These are phyloP conservation scores for Cyanocitta stelleri DNA, from an alignment of 2,113 vertebrate genomes.

Conservation along the genomic window DNA sequence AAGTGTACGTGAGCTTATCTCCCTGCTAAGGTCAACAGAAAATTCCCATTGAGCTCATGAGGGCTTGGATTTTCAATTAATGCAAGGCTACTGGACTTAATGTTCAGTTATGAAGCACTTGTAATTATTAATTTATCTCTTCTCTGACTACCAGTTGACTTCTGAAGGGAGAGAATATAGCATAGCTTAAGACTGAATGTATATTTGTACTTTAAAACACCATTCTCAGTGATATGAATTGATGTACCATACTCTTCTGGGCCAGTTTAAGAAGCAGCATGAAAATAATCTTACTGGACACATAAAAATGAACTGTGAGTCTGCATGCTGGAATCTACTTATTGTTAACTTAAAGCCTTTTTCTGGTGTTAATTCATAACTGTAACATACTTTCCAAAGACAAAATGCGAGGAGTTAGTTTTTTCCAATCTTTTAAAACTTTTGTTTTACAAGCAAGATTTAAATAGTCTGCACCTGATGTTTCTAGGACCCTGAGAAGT, in stretches of 20 bases:
- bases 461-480: background rate
- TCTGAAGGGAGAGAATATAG: background rate
- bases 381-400: background rate
- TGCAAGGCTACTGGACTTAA: background rate
- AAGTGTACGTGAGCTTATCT: background rate
- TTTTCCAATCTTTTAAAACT: background rate
- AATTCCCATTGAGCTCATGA: slow-evolving; percentile 14
- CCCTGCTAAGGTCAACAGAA: slow-evolving; percentile 1
- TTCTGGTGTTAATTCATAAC: background rate
- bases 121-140: slow-evolving; percentile 47
- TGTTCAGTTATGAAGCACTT: slow-evolving; percentile 4
- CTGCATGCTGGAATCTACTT: background rate
- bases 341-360: background rate
- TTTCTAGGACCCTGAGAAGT: slow-evolving; percentile 1
- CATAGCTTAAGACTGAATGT: background rate
- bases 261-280: background rate
- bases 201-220: background rate
- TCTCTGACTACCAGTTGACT: slow-evolving; percentile 13
- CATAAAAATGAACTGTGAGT: background rate
- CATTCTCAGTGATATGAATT: background rate
- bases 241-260: background rate
- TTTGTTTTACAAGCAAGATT: background rate
- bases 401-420: background rate
- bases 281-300: background rate
- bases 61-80: slow-evolving; percentile 7